Conservation (phyloP, 2,888 invertebrate genomes). For the Eupithecia insigniata region DNA sequence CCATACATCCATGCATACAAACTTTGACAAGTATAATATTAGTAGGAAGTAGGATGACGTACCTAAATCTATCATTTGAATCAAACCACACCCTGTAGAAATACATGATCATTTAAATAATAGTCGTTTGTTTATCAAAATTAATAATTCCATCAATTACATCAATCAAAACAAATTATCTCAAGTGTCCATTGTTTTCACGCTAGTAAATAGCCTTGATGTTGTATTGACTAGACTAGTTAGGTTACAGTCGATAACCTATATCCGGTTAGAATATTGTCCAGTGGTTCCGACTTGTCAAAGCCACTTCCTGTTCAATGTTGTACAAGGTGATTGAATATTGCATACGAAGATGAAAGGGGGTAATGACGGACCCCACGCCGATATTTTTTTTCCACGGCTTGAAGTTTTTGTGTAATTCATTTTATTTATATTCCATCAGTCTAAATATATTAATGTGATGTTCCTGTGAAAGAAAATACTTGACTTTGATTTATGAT, state of each 20-base stretch:
- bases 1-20: no score
- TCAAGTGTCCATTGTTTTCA: slow-evolving; percentile 5
- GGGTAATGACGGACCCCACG: not conserved
- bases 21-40: no score
- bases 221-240: not conserved
- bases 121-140: not conserved
- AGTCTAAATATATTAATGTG: not conserved
- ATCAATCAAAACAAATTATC: slow-evolving; percentile 4
- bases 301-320: not conserved
- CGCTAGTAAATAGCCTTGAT: not conserved
- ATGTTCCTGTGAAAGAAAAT: no score
- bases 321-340: not conserved
- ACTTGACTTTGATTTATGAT: no score
- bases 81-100: not conserved
- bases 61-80: not conserved
- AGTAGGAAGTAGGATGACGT: no score
- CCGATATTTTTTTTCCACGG: not conserved
- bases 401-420: no score
- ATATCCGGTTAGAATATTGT: not conserved
- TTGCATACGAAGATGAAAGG: not conserved
- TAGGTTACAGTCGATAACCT: not conserved
- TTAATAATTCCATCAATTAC: not conserved
- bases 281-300: not conserved
- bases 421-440: no score
- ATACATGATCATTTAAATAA: not conserved